Evolutionary conservation across 92 coral and sea anemone species (phyloP), one percentile per base, ranked within the genome.

Genomic region (Phenganax marumi): DNA sequence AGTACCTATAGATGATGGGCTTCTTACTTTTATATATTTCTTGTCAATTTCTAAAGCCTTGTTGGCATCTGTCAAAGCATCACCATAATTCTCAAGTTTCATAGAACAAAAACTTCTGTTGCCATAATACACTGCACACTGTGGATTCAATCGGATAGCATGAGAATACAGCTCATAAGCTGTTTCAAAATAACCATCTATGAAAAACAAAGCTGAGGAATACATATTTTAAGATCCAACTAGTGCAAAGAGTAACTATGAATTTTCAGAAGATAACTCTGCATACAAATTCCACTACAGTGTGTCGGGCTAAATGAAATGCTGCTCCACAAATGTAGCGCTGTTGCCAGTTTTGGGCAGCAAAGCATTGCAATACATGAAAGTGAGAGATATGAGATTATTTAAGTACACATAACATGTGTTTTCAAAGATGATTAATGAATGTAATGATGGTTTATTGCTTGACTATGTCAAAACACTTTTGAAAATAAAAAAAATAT

Each of bases 41-140:
- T 84, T 90, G 76, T 96, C 97, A 78, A 92, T 89, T 65, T 92
- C 97, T 18, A 96, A 82, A 12, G 99, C 99, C 77, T 96, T 96
- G 80, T 88, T 89, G 10, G 99, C 97, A 88, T 96, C 99, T 21
- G 84, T 93, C 73, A 92, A 88, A 8, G 99, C 97, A 79, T 81
- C 87, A 51, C 99, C 99, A 85, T 91, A 96, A 65, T 92, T 92
- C 77, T 96, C 99, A 50, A 84, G 81, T 76, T 89, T 96, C 17
- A 96, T 82, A 83, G 91, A 90, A 84, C 99, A 96, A 84, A 96
- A 92, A 76, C 99, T 96, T 68, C 99, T 81, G 75, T 96, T 96
- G 7, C 96, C 99, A 87, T 89, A 93, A 70, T 96, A 96, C 8
- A 91, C 97, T 10, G 99, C 89, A 5, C 87, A 86, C 14, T 58